Base-by-base conservation (phyloP, 2,113 vertebrate genomes). In the Cavia aperea region DNA sequence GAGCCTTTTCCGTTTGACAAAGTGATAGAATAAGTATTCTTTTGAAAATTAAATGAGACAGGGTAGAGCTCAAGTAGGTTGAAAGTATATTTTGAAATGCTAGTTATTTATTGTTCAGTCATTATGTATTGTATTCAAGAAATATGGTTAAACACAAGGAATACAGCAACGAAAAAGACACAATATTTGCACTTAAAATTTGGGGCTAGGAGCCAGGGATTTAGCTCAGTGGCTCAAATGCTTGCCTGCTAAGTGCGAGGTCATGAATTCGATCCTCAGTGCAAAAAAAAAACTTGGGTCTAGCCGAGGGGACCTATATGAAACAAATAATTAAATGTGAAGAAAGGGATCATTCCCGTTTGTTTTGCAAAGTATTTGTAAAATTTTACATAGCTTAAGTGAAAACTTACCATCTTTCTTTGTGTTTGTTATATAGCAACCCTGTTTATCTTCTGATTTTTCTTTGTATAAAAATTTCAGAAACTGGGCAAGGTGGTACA, bases 71-170 rank as follows among this genome's bases (percentile, higher is more conserved):
- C 39, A 78, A 88, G 7, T 84, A 2, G 78, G 5, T 81, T 75
- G 10, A 81, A 88, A 93, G 33, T 31, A 31, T 36, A 77, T 81
- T 65, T 1, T 73, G 83, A 94, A 89, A 89, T 92, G n/a, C 46
- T 88, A 60, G 4, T 70, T 93, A 87, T 66, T 94, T 90, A 78
- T 91, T 92, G 84, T 54, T 86, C 88, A 65, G 39, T 94, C 63
- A 21, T 87, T 92, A 88, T 51, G 14, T 49, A 62, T 86, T 92
- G 33, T 91, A 19, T 90, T 23, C 26, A 92, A 86, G 10, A 29
- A 60, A 72, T 60, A 4, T 73, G 60, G 78, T 62, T 75, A 92
- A 31, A 88, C n/a, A 56, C 23, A 39, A 11, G 31, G 31, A 60
- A 75, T 58, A 70, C 29, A 96, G 78, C n/a, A 56, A 21, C 84